Base-by-base conservation (phyloP, 2,888 invertebrate species). In the Athalia cordata region DNA sequence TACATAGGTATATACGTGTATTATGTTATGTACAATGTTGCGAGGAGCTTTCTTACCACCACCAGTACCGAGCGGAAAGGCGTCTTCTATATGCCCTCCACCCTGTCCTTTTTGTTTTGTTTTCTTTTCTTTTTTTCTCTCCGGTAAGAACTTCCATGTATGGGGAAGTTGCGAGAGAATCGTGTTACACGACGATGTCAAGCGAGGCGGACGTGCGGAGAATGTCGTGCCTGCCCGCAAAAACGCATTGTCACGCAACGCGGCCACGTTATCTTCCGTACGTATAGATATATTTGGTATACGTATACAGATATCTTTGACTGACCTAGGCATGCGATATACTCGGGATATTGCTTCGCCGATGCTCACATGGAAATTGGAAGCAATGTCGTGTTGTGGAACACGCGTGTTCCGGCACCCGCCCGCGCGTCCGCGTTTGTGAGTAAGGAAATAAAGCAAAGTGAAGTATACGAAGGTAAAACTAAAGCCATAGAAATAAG, bases 171-270 rank as follows among this genome's bases (percentile, higher is more conserved):
- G 55, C 9, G 55, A 8, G 43, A 43, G 59, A 72, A 59, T 59
- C 72, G 59, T 45, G 59, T 59, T n/a, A 29, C 29, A 29, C 29
- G 72, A 45, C n/a, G 72, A 68, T 77, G 79, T 75, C 79, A 74
- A 77, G 66, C 66, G 70, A 66, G 64, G 68, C 79, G 79, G 78
- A 85, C 83, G 85, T 84, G 85, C 80, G 75, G 80, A 66, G 84
- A 85, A 85, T 85, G 83, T 84, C 83, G 84, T 83, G 81, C 57
- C 80, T 61, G 81, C 81, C 29, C 78, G 81, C 81, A 83, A 86
- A 55, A 85, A 84, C 81, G 83, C 81, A 80, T 79, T 75, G 81
- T 85, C 85, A 85, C 84, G 83, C 85, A 74, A 85, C 79, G 50
- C 43, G 13, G 57, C 13, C 47, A 45, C 45, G 67, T 47, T 9